Conservation (phyloP, 2,113 vertebrate genomes). For the Sylvilagus bachmani region DNA sequence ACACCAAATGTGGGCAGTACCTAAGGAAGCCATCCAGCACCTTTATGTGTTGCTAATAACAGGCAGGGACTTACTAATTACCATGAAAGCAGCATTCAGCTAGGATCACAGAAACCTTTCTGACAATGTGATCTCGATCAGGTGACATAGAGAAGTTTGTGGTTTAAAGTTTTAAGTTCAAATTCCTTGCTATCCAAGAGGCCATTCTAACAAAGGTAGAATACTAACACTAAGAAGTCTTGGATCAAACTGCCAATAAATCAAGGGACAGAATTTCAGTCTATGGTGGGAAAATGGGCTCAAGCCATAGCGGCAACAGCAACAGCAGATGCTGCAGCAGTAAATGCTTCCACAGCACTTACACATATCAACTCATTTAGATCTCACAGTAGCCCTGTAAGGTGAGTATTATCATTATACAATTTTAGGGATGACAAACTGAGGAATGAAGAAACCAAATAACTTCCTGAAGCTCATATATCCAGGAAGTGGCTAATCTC, state of each 20-base stretch:
- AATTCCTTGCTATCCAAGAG: not conserved
- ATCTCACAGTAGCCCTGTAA: not conserved
- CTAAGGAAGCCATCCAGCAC: not conserved
- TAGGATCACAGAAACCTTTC: not conserved
- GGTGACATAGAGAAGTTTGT: not conserved
- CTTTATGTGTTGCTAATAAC: not conserved
- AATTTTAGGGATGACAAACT: not conserved
- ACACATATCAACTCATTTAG: not conserved
- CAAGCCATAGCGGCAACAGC: not conserved
- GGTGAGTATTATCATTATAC: not conserved
- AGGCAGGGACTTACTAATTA: not conserved
- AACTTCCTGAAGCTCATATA: not conserved
- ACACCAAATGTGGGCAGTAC: not conserved
- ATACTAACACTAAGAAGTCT: not conserved
- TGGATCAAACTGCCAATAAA: not conserved
- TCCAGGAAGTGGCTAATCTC: not conserved
- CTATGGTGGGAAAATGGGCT: not conserved
- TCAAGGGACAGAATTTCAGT: not conserved
- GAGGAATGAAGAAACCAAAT: not conserved
- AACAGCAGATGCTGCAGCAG: not conserved
- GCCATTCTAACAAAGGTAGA: not conserved
- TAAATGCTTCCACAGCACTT: not conserved
- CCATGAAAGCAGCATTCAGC: not conserved
- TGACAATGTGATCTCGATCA: not conserved
- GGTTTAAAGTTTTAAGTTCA: not conserved